These are phyloP conservation scores for Trichosurus vulpecula DNA, from an alignment of 2,797 vertebrate species.

Conservation along the genomic window DNA sequence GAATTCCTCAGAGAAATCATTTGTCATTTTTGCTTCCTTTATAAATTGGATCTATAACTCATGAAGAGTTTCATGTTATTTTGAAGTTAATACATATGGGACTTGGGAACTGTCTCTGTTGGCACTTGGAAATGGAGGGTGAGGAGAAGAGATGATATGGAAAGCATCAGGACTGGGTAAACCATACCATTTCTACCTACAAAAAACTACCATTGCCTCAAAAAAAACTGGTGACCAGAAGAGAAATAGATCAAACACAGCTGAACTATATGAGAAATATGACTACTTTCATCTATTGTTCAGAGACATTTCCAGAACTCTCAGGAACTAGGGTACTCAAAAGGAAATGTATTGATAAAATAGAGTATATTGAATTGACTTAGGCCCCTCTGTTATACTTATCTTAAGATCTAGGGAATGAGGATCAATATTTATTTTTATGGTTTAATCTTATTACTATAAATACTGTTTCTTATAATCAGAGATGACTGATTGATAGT, in stretches of 20 bases:
- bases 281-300: slow-evolving; percentile 22
- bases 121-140: background rate
- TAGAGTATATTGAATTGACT: slow-evolving; percentile 16
- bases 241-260: background rate
- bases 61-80: background rate
- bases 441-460: slow-evolving; percentile 13
- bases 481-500: background rate
- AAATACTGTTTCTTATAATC: slow-evolving; percentile 20
- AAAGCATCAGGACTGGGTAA: background rate
- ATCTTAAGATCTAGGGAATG: slow-evolving; percentile 38
- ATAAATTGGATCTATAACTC: background rate
- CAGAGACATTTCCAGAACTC: background rate
- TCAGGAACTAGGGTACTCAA: background rate
- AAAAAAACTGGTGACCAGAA: background rate
- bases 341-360: slow-evolving; percentile 19
- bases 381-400: background rate
- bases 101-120: background rate
- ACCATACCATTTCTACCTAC: slow-evolving; percentile 13
- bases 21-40: background rate
- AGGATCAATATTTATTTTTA: slow-evolving; percentile 29
- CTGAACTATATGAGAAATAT: background rate
- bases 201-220: background rate
- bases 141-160: background rate
- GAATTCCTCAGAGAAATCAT: background rate
- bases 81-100: background rate